Evolutionary conservation across 2,888 invertebrate species (phyloP), one percentile per base, ranked within the genome.

Genomic region (Microplitis deprimator): DNA sequence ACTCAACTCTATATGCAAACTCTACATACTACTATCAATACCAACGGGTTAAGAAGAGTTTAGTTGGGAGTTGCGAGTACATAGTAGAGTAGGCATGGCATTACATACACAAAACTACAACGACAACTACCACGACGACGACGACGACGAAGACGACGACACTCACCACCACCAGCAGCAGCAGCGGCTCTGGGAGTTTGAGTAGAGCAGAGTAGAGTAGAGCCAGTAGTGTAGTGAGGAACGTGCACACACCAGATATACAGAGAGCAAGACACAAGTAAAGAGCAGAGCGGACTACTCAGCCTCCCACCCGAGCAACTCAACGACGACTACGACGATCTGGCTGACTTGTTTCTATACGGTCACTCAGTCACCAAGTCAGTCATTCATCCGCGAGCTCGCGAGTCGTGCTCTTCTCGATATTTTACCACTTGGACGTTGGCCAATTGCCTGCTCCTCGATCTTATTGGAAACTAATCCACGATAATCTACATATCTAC

Each of bases 361-460:
- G 83, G 80, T 81, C 82, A 81, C 80, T 81, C 81, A 82, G 80
- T 82, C 82, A 82, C 83, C 80, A 79, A 82, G 82, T 84, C 84
- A 80, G 81, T 82, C 78, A 83, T 79, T 82, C 83, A 81, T 76
- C 67, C 76, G 73, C 76, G 67, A 76, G 71, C 76, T 67, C 71
- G 76, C 71, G 76, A 76, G 71, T 76, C 71, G 76, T 68, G 71
- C 65, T 65, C 61, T 59, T 39, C 74, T 65, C 29, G 20, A 50
- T 50, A 50, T 50, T 50, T 50, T 10, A 50, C 50, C 50, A 50
- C 10, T 50, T 50, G 50, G 50, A 50, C 50, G 50, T 13, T 50
- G 16, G n/a, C 41, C 73, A 29, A 10, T 13, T 41, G 64, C 64
- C 41, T 20, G 64, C 39, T 64, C 29, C 50, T 10, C 8, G 50